Evolutionary conservation across 2,113 vertebrate genomes (phyloP).

Genomic region (Sinocyclocheilus anshuiensis): DNA sequence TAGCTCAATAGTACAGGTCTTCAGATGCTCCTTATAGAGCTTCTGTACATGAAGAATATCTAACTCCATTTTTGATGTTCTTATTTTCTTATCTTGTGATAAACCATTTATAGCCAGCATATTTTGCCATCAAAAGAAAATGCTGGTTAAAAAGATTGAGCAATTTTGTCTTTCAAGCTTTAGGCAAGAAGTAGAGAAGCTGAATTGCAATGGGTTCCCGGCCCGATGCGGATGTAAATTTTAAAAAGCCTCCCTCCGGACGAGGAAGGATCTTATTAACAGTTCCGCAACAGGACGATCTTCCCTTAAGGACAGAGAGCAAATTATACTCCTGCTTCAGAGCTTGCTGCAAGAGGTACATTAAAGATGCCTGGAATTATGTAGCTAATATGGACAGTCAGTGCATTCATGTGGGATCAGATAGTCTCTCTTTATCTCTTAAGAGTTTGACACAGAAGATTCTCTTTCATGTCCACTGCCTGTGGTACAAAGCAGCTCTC

Average conservation of each 20-base stretch:
- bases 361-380: conserved; percentile 18
- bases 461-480: conserved; percentile 26
- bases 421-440: conserved; percentile 3
- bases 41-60: neutral
- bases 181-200: neutral
- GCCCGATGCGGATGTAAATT: neutral
- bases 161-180: neutral
- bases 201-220: neutral
- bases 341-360: conserved; percentile 6
- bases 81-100: neutral
- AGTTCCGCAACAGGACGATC: conserved; percentile 5
- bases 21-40: neutral
- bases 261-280: conserved; percentile 22
- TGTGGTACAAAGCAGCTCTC: conserved; percentile 25
- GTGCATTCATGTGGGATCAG: neutral
- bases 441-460: conserved; percentile 8
- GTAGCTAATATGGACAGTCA: conserved; percentile 12
- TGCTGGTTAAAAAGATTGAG: neutral
- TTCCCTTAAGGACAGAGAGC: conserved; percentile 18
- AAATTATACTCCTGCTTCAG: conserved; percentile 27
- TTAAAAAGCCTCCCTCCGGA: neutral
- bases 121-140: neutral
- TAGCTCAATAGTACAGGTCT: neutral
- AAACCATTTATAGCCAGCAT: neutral
- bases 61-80: neutral